Percentiles rank a stretch among this genome's conserved stretches.
Conservation (phyloP, 2,113 vertebrate genomes). For the Typhlomys cinereus region DNA sequence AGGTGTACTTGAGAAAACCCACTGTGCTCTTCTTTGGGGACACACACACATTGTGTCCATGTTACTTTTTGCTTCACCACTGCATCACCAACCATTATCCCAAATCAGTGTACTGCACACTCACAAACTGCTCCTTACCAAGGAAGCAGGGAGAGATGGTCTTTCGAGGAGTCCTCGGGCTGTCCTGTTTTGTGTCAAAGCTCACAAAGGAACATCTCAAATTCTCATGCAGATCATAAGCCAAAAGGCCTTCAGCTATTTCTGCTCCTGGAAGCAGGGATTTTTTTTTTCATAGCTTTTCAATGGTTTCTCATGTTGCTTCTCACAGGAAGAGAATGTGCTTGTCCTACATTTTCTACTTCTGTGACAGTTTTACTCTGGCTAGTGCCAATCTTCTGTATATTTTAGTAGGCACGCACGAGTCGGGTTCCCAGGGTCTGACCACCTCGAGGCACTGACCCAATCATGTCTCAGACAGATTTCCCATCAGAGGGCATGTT, state of each 20-base stretch:
- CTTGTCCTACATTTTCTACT: background rate
- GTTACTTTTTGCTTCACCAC: background rate
- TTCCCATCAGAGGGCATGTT: background rate
- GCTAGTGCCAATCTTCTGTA: background rate
- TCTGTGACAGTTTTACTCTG: background rate
- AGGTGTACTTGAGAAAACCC: background rate
- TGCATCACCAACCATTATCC: background rate
- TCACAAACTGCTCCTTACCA: background rate
- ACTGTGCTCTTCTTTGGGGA: background rate
- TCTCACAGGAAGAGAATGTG: background rate
- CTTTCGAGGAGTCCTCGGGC: background rate
- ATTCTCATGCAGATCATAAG: too few species aligned
- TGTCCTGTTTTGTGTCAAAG: background rate
- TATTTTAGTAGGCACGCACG: conserved; percentile 1
- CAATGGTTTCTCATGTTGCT: background rate
- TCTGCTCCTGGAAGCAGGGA: background rate
- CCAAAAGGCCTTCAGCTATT: background rate
- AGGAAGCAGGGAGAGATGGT: background rate
- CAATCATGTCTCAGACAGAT: background rate
- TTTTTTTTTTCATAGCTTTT: background rate
- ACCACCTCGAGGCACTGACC: background rate
- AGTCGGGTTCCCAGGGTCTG: conserved; percentile 10
- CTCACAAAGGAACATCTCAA: background rate
- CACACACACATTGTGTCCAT: too few species aligned
- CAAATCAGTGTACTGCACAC: background rate